Evolutionary conservation across 2,888 invertebrate species (phyloP), one percentile per base, ranked within the genome.

Genomic region (Cetonia aurata): DNA sequence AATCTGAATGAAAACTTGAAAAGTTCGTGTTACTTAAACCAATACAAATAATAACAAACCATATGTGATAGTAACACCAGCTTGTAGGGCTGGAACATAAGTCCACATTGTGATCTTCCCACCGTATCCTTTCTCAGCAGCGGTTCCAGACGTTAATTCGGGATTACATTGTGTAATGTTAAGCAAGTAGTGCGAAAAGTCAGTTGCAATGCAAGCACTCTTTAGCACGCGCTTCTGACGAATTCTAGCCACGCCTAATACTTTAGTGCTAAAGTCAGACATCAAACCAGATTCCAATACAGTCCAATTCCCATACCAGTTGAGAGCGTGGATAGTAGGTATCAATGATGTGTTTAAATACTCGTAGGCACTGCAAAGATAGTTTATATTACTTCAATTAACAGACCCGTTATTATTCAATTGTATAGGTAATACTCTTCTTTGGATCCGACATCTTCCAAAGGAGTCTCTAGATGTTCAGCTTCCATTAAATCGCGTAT

Each of bases 171-270:
- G 37, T 15, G 67, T 65, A 6, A 70, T 25, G 15, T 71, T 74
- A 6, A 74, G 55, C 1, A 41, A 8, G 25, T 1, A 37, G 6
- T 44, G 42, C 8, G 19, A 42, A n/a, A 60, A 50, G n/a, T 48
- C 19, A 19, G 55, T 17, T 15, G 72, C 13, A 0, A 37, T 12
- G 52, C 77, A 78, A 25, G 70, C 69, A 12, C 68, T 53, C 6
- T 55, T 13, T 8, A 52, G 37, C 13, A 76, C 74, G 19, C 75
- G 69, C 8, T 72, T 59, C 48, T 78, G 77, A 4, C 77, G 72
- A 46, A 78, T 53, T 13, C 75, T 69, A n/a, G 71, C 75, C 2
- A 77, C 71, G 8, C 77, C 77, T 15, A 78, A 37, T 41, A 77
- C 62, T 73, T 75, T 77, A 0, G 74, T 76, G 48, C 62, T 71